Conservation (phyloP, 2,797 vertebrate species). For the Caiman crocodilus region DNA sequence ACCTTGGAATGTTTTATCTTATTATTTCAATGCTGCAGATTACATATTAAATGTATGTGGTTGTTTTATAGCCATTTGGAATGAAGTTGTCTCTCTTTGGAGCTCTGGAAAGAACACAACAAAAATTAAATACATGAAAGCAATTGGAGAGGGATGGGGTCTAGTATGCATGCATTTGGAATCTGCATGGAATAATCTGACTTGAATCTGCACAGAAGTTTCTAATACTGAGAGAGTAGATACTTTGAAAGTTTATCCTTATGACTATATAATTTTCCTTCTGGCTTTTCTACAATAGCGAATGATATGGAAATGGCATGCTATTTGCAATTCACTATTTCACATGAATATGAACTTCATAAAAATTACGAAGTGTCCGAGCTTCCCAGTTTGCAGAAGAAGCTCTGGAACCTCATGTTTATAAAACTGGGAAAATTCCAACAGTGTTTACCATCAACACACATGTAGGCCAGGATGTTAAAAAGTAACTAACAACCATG, state of each 20-base stretch:
- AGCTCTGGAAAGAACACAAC: background rate
- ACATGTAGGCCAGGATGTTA: background rate
- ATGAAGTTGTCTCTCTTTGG: background rate
- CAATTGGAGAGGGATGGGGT: background rate
- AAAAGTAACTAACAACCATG: background rate
- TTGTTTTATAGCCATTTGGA: background rate
- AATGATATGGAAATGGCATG: background rate
- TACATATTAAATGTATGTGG: background rate
- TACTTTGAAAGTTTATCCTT: background rate
- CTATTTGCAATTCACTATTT: background rate
- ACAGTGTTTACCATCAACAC: background rate
- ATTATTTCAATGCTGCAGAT: background rate
- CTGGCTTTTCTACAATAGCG: background rate
- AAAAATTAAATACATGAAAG: background rate
- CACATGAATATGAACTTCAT: background rate
- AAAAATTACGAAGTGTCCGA: background rate
- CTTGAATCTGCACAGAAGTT: background rate
- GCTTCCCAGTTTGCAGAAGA: background rate
- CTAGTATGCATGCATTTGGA: background rate
- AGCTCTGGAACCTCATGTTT: background rate
- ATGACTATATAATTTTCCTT: background rate
- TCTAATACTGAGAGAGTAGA: background rate
- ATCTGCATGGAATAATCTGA: background rate
- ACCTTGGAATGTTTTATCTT: background rate
- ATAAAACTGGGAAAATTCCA: background rate